Evolutionary conservation across 2,113 vertebrate species (phyloP), one percentile per base, ranked within the genome.

Genomic region (Jaculus jaculus): DNA sequence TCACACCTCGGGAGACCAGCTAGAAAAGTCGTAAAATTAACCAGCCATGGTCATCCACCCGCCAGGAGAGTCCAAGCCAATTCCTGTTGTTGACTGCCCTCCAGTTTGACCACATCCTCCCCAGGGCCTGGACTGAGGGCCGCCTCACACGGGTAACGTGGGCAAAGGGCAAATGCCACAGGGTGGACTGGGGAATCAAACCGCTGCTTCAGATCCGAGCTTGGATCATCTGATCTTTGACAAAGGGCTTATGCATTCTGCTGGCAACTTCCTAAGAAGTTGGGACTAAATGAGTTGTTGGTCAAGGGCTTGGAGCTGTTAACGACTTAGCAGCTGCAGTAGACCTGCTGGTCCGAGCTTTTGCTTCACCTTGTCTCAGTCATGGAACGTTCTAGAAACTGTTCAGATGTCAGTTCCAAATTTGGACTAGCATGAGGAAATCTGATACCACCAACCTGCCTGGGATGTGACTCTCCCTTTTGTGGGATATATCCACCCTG

Each of bases 171-270:
- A 15, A 1, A 75, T 9, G 11, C n/a, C 26, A 5, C 47, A 18
- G 37, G 61, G 4, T 63, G 51, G 34, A 89, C 16, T 34, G 20
- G 72, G n/a, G 10, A 82, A 51, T 51, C 47, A 90, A 83, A 26
- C 60, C 15, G 24, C 24, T 17, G 15, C 28, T 72, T 91, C 28
- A 30, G 20, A 66, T 51, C 11, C 17, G n/a, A 61, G 39, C n/a
- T 2, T n/a, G n/a, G 63, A 32, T 79, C n/a, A 30, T 12, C 87
- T 83, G 42, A 39, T 90, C 84, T 92, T 69, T 77, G 34, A 54
- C 32, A 63, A 47, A n/a, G 72, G 18, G 10, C 51, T 72, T 87
- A n/a, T 37, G 39, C 20, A 32, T 39, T 65, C 39, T n/a, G 47
- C 5, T 20, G 17, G 60, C 51, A 61, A 13, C 37, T 63, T 72